A percentile compares a stretch with the other conserved stretches of the same genome.
Conservation (phyloP, 2,797 vertebrate species). For the Prunella strophiata region DNA sequence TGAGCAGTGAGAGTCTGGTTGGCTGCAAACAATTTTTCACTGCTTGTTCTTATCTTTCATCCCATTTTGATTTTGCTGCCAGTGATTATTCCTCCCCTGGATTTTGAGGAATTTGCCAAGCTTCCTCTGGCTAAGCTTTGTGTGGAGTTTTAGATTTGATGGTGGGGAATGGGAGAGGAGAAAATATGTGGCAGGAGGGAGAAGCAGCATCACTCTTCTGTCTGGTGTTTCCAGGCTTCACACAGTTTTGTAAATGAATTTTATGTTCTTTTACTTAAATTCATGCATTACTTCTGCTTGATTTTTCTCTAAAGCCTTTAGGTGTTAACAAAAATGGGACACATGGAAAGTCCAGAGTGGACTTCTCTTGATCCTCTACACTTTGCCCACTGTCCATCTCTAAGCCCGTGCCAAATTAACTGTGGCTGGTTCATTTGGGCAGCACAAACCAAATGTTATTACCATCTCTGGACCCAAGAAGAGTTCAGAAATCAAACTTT, state of each 20-base stretch:
- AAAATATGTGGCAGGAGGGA: background rate
- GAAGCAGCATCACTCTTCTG: background rate
- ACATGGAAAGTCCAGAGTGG: rapidly evolving
- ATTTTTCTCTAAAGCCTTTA: background rate
- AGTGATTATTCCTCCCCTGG: background rate
- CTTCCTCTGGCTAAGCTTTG: background rate
- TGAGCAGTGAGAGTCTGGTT: background rate
- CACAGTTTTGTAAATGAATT: background rate
- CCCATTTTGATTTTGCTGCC: background rate
- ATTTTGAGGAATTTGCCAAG: background rate
- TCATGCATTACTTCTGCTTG: background rate
- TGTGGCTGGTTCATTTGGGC: background rate
- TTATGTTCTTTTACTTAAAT: background rate
- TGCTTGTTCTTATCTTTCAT: background rate
- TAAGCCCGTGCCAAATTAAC: background rate
- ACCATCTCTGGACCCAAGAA: background rate
- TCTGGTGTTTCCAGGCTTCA: background rate
- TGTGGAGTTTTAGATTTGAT: background rate
- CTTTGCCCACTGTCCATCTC: background rate
- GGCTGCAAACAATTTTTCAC: background rate
- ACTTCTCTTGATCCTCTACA: background rate
- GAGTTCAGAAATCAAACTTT: background rate
- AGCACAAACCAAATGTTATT: rapidly evolving
- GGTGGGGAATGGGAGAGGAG: background rate
- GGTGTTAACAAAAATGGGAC: background rate